Evolutionary conservation across 2,888 invertebrate species (phyloP).

Genomic region (Tenthredo distinguenda): DNA sequence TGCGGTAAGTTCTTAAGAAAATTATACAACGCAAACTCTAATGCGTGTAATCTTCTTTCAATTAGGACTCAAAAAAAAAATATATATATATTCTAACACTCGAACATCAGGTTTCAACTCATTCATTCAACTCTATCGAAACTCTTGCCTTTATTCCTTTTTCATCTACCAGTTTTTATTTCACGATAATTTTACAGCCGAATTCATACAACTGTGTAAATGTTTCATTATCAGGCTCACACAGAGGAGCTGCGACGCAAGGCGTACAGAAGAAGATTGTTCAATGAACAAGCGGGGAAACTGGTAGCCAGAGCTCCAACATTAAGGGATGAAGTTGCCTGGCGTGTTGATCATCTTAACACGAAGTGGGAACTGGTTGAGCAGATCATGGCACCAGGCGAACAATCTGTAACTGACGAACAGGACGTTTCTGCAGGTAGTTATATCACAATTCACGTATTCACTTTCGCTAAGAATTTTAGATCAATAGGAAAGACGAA

Average conservation of each 20-base stretch:
- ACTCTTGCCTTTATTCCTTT: not conserved
- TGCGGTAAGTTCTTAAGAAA: slow-evolving; percentile 79
- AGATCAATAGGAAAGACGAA: not conserved
- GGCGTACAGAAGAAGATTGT: slow-evolving; percentile 86
- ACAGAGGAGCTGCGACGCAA: slow-evolving; percentile 88
- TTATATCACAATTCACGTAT: not conserved
- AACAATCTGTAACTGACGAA: slow-evolving; percentile 70
- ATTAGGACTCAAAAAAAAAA: not conserved
- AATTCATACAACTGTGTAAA: too few relatives aligned
- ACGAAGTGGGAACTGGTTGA: slow-evolving; percentile 90
- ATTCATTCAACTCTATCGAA: not conserved
- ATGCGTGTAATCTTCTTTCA: not conserved
- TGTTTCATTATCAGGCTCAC: slow-evolving; percentile 82
- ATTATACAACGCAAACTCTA: not conserved
- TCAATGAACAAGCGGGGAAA: slow-evolving; percentile 89
- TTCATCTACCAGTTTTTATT: not conserved
- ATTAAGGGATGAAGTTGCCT: slow-evolving; percentile 84
- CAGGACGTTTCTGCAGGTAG: slow-evolving; percentile 76
- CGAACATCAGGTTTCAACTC: not conserved
- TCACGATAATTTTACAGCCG: not conserved
- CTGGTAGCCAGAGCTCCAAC: slow-evolving; percentile 83
- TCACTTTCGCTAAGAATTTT: not conserved
- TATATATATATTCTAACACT: not conserved
- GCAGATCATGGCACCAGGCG: slow-evolving; percentile 83
- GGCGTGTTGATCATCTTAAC: slow-evolving; percentile 87